A percentile compares a stretch with the other conserved stretches of the same genome.
Conservation (phyloP, 1,140 invertebrate genomes). For the Oncopeltus fasciatus region DNA sequence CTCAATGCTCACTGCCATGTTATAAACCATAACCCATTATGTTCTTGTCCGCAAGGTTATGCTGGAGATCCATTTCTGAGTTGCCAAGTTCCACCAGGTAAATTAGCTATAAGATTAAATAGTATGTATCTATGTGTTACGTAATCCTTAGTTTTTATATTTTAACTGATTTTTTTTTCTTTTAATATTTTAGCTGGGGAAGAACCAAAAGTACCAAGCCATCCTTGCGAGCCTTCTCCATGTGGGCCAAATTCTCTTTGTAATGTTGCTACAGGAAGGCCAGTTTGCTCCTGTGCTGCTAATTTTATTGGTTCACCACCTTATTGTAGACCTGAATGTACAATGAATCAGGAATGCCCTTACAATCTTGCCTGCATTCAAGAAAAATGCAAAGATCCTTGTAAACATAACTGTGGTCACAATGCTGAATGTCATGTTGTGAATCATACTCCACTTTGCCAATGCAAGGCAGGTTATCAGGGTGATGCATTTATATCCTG, state of each 20-base stretch:
- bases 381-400: slow-evolving; percentile 66
- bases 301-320: slow-evolving; percentile 42
- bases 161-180: background rate
- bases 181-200: slow-evolving; percentile 25
- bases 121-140: background rate
- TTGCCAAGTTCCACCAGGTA: slow-evolving; percentile 39
- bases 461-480: slow-evolving; percentile 54
- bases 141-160: background rate
- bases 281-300: slow-evolving; percentile 58
- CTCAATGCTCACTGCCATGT: slow-evolving; percentile 54
- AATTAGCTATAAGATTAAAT: background rate
- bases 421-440: slow-evolving; percentile 67
- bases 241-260: slow-evolving; percentile 76
- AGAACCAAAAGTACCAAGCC: slow-evolving; percentile 28
- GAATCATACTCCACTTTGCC: slow-evolving; percentile 67
- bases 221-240: slow-evolving; percentile 64
- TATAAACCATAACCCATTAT: slow-evolving; percentile 70
- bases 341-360: slow-evolving; percentile 41
- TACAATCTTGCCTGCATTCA: slow-evolving; percentile 58
- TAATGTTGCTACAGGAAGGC: slow-evolving; percentile 57
- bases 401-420: slow-evolving; percentile 53
- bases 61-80: slow-evolving; percentile 66
- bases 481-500: slow-evolving; percentile 72
- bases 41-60: slow-evolving; percentile 54
- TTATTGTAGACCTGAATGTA: slow-evolving; percentile 41